Evolutionary conservation across 2,797 vertebrate species (phyloP).

Genomic region (Enteromius radiatus): DNA sequence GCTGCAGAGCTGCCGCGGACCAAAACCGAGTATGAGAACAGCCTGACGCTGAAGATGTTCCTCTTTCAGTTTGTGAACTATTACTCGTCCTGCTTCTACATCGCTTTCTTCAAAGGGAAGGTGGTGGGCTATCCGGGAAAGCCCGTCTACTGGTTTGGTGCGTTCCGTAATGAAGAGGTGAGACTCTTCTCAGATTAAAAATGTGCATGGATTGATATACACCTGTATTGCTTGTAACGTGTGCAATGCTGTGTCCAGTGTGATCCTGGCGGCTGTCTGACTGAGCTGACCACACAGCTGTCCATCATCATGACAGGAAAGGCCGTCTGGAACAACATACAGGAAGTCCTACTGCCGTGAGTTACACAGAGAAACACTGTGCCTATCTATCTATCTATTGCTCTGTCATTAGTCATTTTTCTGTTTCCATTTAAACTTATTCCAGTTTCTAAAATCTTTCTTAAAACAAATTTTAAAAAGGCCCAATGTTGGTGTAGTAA

Average conservation of each 20-base stretch:
- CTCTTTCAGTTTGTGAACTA: constrained; percentile 99
- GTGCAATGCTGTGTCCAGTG: constrained; percentile 76
- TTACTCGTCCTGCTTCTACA: constrained; percentile 98
- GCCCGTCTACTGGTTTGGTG: constrained; percentile 90
- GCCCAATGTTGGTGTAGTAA: no score
- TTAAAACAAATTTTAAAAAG: background rate
- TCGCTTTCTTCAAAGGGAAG: constrained; percentile 99
- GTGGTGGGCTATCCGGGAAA: constrained; percentile 90
- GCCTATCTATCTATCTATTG: background rate
- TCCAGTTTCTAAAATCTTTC: background rate
- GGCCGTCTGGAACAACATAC: constrained; percentile 94
- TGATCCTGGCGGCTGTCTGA: constrained; percentile 93
- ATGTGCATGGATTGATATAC: background rate
- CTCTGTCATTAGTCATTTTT: background rate
- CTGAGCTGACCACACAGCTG: constrained; percentile 93
- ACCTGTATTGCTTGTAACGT: background rate
- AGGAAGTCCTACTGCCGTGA: constrained; percentile 93
- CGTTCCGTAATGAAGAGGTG: constrained; percentile 93
- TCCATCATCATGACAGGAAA: constrained; percentile 97
- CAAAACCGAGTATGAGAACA: constrained; percentile 96
- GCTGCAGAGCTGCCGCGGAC: constrained; percentile 93
- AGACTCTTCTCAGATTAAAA: background rate
- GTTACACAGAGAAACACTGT: constrained; percentile 65
- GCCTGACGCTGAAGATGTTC: constrained; percentile 98
- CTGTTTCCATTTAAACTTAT: background rate